A percentile compares a stretch with the other conserved stretches of the same genome.
Conservation (phyloP, 2,888 invertebrate species). For the Antheraea yamamai region DNA sequence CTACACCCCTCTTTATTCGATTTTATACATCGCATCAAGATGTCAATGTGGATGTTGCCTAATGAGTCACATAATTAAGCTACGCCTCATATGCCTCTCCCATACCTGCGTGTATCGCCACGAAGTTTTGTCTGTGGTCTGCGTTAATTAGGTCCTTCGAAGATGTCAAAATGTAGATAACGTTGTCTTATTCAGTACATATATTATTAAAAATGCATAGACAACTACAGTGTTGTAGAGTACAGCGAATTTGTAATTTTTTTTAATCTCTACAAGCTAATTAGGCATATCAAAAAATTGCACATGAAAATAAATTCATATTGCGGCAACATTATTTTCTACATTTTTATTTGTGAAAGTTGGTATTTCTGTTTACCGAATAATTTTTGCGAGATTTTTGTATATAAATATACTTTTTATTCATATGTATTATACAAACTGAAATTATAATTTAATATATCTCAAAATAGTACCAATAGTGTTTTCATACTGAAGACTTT, state of each 20-base stretch:
- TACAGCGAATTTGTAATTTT: too few relatives aligned
- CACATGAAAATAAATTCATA: neutral
- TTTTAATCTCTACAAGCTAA: neutral
- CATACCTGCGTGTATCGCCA: too few relatives aligned
- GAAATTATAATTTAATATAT: neutral
- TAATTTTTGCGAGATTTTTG: neutral
- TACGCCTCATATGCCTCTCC: neutral
- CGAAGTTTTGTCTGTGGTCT: too few relatives aligned
- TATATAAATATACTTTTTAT: neutral
- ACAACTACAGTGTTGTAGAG: too few relatives aligned
- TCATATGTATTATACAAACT: neutral
- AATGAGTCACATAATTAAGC: neutral
- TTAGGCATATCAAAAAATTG: neutral
- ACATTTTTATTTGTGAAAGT: neutral
- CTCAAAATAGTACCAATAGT: neutral
- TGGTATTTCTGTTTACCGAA: neutral
- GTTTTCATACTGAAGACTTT: neutral
- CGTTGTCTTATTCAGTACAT: neutral
- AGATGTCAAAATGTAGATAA: neutral
- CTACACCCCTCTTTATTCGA: neutral
- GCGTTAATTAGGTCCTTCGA: neutral
- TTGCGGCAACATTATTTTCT: neutral
- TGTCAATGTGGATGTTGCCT: neutral
- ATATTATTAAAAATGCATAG: neutral
- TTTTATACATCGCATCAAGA: neutral